Conservation (phyloP, 2,797 vertebrate species). For the Microctenopoma steveboyesi region DNA sequence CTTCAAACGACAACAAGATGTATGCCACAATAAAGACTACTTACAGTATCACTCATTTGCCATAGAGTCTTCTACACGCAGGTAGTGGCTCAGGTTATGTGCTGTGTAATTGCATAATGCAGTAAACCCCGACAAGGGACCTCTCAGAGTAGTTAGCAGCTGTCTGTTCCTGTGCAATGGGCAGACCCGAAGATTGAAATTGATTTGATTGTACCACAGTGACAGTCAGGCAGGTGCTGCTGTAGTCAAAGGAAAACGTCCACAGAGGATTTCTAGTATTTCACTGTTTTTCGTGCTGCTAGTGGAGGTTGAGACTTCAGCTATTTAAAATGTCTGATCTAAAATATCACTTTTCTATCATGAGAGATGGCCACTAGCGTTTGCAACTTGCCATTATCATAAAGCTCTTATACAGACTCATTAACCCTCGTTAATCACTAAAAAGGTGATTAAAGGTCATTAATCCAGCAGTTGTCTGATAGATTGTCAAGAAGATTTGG, state of each 20-base stretch:
- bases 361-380: constrained; percentile 29
- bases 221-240: constrained; percentile 50
- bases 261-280: constrained; percentile 26
- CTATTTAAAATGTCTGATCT: constrained; percentile 2
- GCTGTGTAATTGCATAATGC: constrained; percentile 35
- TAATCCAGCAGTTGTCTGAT: constrained; percentile 34
- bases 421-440: constrained; percentile 52
- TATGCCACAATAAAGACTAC: constrained; percentile 6
- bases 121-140: constrained; percentile 28
- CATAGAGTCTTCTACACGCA: constrained; percentile 4
- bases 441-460: constrained; percentile 23
- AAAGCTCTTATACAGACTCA: constrained; percentile 36
- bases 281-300: constrained; percentile 12
- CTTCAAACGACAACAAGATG: neutral
- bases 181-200: constrained; percentile 33
- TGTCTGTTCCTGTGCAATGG: constrained; percentile 48
- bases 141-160: constrained; percentile 35
- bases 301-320: constrained; percentile 21
- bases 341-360: constrained; percentile 22
- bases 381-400: constrained; percentile 35
- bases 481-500: constrained; percentile 14
- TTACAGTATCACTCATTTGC: constrained; percentile 19
- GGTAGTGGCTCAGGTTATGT: constrained; percentile 22
- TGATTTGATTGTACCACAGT: constrained; percentile 30
- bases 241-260: constrained; percentile 41